Evolutionary conservation across 2,113 vertebrate genomes (phyloP), one percentile per base, ranked within the genome.

Genomic region (Cryptotis parvus): DNA sequence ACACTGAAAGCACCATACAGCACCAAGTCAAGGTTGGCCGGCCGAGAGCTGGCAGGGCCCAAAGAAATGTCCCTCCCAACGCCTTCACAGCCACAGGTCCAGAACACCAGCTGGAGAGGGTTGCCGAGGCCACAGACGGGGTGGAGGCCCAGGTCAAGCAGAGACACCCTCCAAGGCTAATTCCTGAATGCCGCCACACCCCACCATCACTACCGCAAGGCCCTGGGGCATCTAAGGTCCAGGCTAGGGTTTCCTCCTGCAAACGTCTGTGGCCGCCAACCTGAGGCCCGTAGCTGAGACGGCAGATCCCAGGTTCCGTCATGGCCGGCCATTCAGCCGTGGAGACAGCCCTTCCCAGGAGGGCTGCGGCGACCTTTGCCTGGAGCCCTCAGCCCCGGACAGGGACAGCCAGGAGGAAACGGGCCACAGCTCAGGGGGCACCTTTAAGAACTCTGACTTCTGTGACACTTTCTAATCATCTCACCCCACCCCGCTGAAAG

Each of bases 31-130:
- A 61, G 55, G 55, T 58, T 6, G 4, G 26, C 0, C 8, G 68
- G 43, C 29, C 29, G 29, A 69, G 10, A 69, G 35, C 72, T 73
- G 58, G 6, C n/a, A 27, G 72, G 24, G 2, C 41, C 33, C 35
- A 83, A 76, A 9, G 33, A 45, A 11, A 6, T 10, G 12, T 16
- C 4, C 1, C 5, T 3, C 27, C 0, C 3, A 18, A 15, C 18
- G 33, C 2, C 29, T 92, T 72, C 24, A 43, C 9, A 15, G 0
- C 3, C 31, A 27, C 66, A 76, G 26, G 74, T 66, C n/a, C 29
- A 27, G 76, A 61, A 29, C 22, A 52, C 15, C 29, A n/a, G 0
- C 1, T 0, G 4, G n/a, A 26, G 7, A 49, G 10, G 43, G 43
- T 45, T 14, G 10, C 6, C 24, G 55, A 58, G 22, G 22, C 18